A percentile compares a stretch with the other conserved stretches of the same genome.
Conservation (phyloP, 37 sponge, comb jelly and placozoan species). For the Spongilla lacustris region DNA sequence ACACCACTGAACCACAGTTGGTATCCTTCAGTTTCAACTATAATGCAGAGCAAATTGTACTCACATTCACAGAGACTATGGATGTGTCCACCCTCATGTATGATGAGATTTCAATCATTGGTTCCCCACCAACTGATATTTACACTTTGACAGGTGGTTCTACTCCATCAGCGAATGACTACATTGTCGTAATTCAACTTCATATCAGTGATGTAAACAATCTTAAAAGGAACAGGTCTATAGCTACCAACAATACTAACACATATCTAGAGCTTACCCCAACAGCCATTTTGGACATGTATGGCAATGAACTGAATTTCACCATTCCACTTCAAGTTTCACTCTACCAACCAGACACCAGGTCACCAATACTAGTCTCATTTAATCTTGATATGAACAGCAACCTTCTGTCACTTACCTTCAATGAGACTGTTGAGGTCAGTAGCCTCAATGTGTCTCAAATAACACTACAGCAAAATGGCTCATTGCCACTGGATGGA, state of each 20-base stretch:
- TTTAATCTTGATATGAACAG: conserved; percentile 76
- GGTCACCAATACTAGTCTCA: conserved; percentile 59
- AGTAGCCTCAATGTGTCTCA: conserved; percentile 46
- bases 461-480: conserved; percentile 65
- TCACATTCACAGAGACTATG: conserved; percentile 87
- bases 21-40: conserved; percentile 79
- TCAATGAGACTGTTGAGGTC: conserved; percentile 80
- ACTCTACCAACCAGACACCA: conserved; percentile 54
- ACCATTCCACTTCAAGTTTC: conserved; percentile 50
- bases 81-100: conserved; percentile 67
- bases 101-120: conserved; percentile 56
- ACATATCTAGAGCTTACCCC: conserved; percentile 57
- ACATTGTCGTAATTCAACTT: conserved; percentile 77
- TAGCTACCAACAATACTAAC: conserved; percentile 63
- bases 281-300: conserved; percentile 80
- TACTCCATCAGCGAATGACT: conserved; percentile 65
- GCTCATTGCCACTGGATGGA: conserved; percentile 2
- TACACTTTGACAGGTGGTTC: conserved; percentile 74
- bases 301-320: conserved; percentile 78
- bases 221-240: conserved; percentile 66
- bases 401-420: conserved; percentile 64
- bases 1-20: conserved; percentile 75
- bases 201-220: conserved; percentile 79
- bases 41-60: conserved; percentile 67
- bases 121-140: conserved; percentile 13